Base-by-base conservation (phyloP, 2,113 vertebrate genomes). In the Corythornis cristatus region DNA sequence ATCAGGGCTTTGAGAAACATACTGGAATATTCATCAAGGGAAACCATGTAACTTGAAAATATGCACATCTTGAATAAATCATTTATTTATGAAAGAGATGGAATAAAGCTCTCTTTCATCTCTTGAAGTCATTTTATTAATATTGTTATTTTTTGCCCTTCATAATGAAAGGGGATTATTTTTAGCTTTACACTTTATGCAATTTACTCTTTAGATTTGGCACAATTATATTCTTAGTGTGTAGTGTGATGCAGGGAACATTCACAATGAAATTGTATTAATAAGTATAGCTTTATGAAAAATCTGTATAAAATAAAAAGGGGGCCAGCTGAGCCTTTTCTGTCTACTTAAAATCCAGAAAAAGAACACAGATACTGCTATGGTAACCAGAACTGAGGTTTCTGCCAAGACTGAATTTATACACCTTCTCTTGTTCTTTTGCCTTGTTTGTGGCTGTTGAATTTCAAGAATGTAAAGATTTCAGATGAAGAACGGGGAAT, bases 21-120 rank as follows among this genome's bases (percentile, higher is more conserved):
- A 29, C 86, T 94, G 46, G 77, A 93, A 95, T 90, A 92, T 92
- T 93, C 84, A 90, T 87, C 33, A 79, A 89, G 71, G 15, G 15
- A 95, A 94, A 79, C 6, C 2, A 60, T 56, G 25, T 29, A 87
- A 71, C 62, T 73, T 80, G 50, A 87, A 83, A 92, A 91, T 71
- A 80, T 8, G 43, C 48, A 85, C 43, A 60, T 85, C 81, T 89
- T 85, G 56, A 89, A 90, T 66, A 93, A 92, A 89, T 56, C 2
- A 80, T 77, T 66, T 92, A 45, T 89, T 92, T 93, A 87, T 79
- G 46, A 85, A 80, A 87, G 62, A 72, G n/a, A 6, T 33, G 4
- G 53, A 82, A 53, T 78, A 82, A 74, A 71, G 3, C 42, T 61
- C 29, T 61, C 37, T 86, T 88, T 87, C 37, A 70, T 85, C 33